Percentiles rank a stretch among this genome's conserved stretches.
These are phyloP conservation scores for Pterocles gutturalis DNA, from an alignment of 2,113 vertebrate species.

Conservation along the genomic window DNA sequence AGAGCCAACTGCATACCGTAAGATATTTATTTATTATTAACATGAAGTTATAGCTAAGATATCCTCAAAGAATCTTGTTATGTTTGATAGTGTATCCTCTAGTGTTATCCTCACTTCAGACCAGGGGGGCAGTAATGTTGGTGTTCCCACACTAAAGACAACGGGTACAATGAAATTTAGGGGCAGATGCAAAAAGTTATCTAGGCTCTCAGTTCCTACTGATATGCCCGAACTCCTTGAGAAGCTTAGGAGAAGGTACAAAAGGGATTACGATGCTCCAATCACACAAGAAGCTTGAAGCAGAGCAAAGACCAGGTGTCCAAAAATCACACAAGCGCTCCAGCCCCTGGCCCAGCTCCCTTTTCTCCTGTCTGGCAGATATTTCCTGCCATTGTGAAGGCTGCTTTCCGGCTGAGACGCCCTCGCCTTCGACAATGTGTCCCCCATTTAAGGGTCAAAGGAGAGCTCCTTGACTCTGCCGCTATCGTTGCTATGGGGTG, in stretches of 20 bases:
- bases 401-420: slow-evolving; percentile 3
- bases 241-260: not conserved
- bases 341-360: not conserved
- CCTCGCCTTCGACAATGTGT: not conserved
- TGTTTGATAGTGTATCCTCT: not conserved
- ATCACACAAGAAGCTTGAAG: not conserved
- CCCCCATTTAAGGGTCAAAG: not conserved
- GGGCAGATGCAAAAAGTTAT: not conserved
- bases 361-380: not conserved
- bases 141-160: not conserved
- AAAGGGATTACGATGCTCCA: not conserved
- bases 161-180: not conserved
- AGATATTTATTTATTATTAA: slow-evolving; percentile 5
- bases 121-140: not conserved
- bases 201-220: not conserved
- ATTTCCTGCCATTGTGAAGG: slow-evolving; percentile 38
- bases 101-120: not conserved
- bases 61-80: not conserved
- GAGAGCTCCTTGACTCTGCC: not conserved
- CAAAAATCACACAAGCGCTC: not conserved
- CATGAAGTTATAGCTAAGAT: not conserved
- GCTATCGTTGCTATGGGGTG: not conserved
- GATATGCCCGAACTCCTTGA: not conserved
- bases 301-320: not conserved
- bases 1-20: slow-evolving; percentile 25